Conservation (phyloP, 2,797 vertebrate species). For the Falco naumanni region DNA sequence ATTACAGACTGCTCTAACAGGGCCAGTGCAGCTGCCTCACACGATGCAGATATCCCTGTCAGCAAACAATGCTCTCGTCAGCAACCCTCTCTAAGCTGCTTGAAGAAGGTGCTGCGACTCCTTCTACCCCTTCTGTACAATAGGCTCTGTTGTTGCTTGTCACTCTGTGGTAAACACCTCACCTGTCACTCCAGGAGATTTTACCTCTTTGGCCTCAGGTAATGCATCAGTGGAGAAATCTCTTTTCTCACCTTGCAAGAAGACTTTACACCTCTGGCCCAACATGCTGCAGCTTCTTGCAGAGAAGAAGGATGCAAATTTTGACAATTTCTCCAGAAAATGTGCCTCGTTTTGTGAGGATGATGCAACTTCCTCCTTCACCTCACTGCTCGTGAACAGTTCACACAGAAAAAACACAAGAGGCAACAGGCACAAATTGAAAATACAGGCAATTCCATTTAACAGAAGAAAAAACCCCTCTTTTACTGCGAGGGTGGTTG, state of each 20-base stretch:
- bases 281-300: neutral
- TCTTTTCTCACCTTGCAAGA: neutral
- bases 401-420: neutral
- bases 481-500: neutral
- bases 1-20: accelerated
- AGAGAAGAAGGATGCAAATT: neutral
- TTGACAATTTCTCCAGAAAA: neutral
- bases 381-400: neutral
- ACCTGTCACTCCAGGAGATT: neutral
- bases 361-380: neutral
- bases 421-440: neutral
- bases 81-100: neutral
- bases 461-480: neutral
- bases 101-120: neutral
- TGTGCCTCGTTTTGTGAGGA: neutral
- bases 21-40: accelerated
- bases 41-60: neutral
- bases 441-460: neutral
- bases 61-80: neutral
- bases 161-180: neutral
- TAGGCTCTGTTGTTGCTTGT: accelerated
- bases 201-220: neutral
- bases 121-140: neutral
- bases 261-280: neutral
- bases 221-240: neutral